Conservation (phyloP, 2,113 vertebrate genomes). For the Poeciliopsis occidentalis region DNA sequence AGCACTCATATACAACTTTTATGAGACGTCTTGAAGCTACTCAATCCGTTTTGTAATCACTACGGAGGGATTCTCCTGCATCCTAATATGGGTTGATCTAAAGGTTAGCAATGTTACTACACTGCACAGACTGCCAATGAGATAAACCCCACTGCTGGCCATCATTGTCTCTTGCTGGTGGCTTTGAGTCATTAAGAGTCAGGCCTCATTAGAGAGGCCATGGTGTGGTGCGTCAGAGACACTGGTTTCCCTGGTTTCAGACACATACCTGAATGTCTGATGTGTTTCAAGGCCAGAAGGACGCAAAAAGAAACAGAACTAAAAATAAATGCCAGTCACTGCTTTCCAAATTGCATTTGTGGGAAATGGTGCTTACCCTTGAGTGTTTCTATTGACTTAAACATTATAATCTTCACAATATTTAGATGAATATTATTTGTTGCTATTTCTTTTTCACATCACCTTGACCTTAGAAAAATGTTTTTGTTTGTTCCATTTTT, state of each 20-base stretch:
- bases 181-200: slow-evolving; percentile 66
- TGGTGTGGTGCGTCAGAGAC: slow-evolving; percentile 55
- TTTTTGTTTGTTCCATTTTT: no score
- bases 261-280: slow-evolving; percentile 32
- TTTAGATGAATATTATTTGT: not conserved
- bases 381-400: not conserved
- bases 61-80: slow-evolving; percentile 58
- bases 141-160: slow-evolving; percentile 50
- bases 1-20: slow-evolving; percentile 56
- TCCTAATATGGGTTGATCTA: slow-evolving; percentile 68
- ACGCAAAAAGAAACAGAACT: slow-evolving; percentile 8
- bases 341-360: not conserved
- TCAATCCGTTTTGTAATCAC: slow-evolving; percentile 70
- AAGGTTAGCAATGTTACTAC: slow-evolving; percentile 70
- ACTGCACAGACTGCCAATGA: slow-evolving; percentile 61
- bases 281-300: slow-evolving; percentile 23
- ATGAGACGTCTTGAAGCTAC: slow-evolving; percentile 60
- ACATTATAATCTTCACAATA: not conserved
- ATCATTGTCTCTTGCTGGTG: slow-evolving; percentile 47
- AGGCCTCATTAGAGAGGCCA: slow-evolving; percentile 69
- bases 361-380: not conserved
- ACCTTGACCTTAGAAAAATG: not conserved
- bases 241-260: slow-evolving; percentile 37
- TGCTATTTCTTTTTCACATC: not conserved
- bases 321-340: not conserved